Conservation (phyloP, 2,888 invertebrate species). For the Cenopis cana region DNA sequence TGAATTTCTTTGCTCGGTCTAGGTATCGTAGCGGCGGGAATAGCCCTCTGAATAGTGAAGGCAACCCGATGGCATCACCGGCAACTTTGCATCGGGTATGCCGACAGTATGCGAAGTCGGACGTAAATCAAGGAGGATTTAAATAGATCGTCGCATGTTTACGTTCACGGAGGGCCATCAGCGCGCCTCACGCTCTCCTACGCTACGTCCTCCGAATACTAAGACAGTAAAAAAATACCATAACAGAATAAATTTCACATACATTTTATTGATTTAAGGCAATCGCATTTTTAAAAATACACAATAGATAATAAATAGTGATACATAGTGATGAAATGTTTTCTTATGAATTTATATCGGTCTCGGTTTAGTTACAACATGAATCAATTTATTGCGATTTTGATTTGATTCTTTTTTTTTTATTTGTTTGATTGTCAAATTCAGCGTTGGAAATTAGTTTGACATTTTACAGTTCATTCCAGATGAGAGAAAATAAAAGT, state of each 20-base stretch:
- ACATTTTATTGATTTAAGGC: constrained; percentile 17
- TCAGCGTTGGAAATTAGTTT: background rate
- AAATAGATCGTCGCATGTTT: constrained; percentile 57
- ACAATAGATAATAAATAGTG: no score
- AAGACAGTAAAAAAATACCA: constrained; percentile 45
- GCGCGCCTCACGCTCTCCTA: constrained; percentile 39
- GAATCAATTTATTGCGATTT: no score
- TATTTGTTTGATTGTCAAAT: background rate
- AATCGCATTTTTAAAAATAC: background rate
- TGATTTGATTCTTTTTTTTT: no score
- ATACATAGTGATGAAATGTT: background rate
- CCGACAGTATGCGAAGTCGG: constrained; percentile 55
- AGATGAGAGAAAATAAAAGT: no score
- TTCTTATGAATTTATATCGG: no score
- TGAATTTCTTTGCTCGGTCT: background rate
- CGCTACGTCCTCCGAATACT: constrained; percentile 49
- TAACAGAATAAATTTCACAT: constrained; percentile 34
- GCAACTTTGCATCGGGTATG: constrained; percentile 42
- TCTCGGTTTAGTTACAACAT: no score
- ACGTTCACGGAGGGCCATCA: constrained; percentile 52
- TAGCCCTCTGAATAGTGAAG: constrained; percentile 14
- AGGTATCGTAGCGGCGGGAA: background rate
- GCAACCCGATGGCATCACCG: constrained; percentile 34
- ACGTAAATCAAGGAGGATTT: constrained; percentile 69
- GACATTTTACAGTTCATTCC: background rate